Evolutionary conservation across 2,797 vertebrate species (phyloP).

Genomic region (Rhinella marina): DNA sequence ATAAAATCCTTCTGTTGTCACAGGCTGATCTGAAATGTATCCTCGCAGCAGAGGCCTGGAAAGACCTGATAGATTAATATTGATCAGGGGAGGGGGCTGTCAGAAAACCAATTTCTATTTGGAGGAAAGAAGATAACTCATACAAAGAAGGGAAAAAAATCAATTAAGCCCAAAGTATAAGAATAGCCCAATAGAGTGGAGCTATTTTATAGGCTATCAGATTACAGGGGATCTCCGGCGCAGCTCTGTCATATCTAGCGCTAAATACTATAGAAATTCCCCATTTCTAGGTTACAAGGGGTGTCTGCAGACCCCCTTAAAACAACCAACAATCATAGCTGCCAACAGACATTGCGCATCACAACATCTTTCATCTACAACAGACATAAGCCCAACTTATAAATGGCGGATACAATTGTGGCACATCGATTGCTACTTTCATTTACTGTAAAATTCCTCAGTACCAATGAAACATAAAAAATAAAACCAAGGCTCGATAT

Average conservation of each 20-base stretch:
- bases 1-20: constrained; percentile 57
- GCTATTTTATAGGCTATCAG: neutral
- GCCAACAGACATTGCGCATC: neutral
- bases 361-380: neutral
- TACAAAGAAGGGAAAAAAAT: constrained; percentile 28
- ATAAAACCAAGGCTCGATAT: neutral
- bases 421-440: neutral
- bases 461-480: neutral
- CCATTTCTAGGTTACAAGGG: neutral
- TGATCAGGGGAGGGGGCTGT: constrained; percentile 39
- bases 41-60: neutral
- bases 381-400: neutral
- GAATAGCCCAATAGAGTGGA: neutral
- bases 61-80: constrained; percentile 58
- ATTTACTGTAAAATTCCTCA: neutral
- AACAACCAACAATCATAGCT: neutral
- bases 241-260: neutral
- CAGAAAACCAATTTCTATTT: constrained; percentile 56
- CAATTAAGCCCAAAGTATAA: constrained; percentile 1
- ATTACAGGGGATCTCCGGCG: neutral
- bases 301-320: neutral
- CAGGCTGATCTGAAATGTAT: constrained; percentile 48
- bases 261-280: neutral
- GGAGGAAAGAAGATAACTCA: neutral
- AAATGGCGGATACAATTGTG: neutral